Conservation (phyloP, 92 coral and sea anemone species). For the Isaurus tuberculatus region DNA sequence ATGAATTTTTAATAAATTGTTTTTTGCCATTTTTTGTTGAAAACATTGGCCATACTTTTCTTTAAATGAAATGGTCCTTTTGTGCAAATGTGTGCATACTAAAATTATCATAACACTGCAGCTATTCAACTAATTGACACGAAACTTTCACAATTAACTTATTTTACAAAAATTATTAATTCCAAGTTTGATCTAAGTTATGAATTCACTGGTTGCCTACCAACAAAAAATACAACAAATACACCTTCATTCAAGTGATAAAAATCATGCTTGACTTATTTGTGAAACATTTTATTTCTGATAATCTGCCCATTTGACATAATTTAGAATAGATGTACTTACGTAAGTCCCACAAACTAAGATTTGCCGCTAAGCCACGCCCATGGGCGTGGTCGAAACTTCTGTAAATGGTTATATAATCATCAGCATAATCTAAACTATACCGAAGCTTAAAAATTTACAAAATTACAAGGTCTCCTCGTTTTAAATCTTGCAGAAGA, state of each 20-base stretch:
- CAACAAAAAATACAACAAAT: no score
- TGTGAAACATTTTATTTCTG: no score
- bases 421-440: not conserved
- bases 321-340: no score
- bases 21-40: no score
- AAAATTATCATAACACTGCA: not conserved
- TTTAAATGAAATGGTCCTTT: not conserved
- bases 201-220: not conserved
- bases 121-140: not conserved
- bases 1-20: no score
- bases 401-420: not conserved
- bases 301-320: no score
- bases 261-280: no score
- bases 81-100: not conserved
- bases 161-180: not conserved
- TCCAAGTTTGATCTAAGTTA: not conserved
- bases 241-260: no score
- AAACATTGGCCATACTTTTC: no score
- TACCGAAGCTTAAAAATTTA: not conserved
- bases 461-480: constrained; percentile 14
- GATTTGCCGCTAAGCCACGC: not conserved
- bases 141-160: not conserved
- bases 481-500: constrained; percentile 1
- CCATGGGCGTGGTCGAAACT: constrained; percentile 22
- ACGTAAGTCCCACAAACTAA: no score